phyloP scores from a whole-genome alignment of 1,140 invertebrate species.

The Asbolus verrucosus region DNA sequence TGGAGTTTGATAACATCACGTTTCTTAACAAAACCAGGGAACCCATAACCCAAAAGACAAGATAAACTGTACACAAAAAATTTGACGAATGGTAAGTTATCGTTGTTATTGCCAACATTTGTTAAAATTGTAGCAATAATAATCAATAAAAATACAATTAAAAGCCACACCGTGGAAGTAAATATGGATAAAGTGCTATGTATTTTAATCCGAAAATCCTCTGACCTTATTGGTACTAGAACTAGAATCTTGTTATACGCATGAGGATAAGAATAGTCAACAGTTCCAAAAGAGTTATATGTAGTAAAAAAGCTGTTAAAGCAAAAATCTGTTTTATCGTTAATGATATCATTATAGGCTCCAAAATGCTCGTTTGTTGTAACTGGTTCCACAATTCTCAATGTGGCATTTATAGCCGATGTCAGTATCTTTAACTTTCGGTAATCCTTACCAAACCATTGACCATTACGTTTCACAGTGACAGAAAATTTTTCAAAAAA shows the following conservation, averaged over 20 bases:
- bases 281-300: background rate
- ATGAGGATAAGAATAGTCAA: conserved; percentile 4
- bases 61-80: conserved; percentile 6
- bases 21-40: background rate
- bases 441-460: conserved; percentile 19
- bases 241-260: conserved; percentile 5
- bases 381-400: background rate
- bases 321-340: conserved; percentile 27
- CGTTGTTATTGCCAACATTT: background rate
- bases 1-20: background rate
- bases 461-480: background rate
- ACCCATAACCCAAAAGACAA: conserved; percentile 5
- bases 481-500: background rate
- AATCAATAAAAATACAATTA: background rate
- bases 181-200: conserved; percentile 1
- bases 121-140: background rate
- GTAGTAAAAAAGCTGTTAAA: conserved; percentile 15
- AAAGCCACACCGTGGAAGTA: background rate
- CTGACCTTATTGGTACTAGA: background rate
- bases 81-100: background rate
- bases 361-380: background rate
- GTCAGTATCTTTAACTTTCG: background rate
- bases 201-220: background rate
- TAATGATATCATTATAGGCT: background rate
- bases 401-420: conserved; percentile 10